Evolutionary conservation across 2,113 vertebrate species (phyloP).

Genomic region (Chamaetylas fuelleborni): DNA sequence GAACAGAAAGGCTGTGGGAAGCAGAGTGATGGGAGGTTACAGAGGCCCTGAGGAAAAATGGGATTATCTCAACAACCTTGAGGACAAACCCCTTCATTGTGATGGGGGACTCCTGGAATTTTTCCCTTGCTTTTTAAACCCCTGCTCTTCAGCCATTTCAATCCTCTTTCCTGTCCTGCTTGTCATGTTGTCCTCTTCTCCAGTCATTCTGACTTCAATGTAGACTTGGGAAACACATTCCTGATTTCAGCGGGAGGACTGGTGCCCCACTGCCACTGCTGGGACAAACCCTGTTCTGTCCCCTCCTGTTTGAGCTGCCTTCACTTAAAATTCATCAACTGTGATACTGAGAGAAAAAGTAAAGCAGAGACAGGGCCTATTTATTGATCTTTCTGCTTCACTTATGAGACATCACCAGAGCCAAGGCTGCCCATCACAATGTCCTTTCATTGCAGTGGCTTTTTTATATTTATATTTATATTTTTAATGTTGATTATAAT

Average conservation of each 20-base stretch:
- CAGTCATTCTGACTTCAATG: not conserved
- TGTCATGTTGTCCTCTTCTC: not conserved
- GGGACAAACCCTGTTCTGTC: not conserved
- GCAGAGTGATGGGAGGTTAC: not conserved
- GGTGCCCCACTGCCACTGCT: not conserved
- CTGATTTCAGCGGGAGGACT: not conserved
- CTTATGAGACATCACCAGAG: not conserved
- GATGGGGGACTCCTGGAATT: not conserved
- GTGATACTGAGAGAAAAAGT: not conserved
- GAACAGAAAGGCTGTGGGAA: not conserved
- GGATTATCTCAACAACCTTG: not conserved
- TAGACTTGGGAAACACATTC: not conserved
- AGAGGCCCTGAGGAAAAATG: rapidly evolving
- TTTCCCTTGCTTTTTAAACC: not conserved
- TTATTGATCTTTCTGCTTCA: not conserved
- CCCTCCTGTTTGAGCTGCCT: not conserved
- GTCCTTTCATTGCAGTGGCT: not conserved
- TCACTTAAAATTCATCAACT: not conserved
- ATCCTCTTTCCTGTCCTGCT: not conserved
- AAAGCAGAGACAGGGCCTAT: not conserved
- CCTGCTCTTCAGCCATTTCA: not conserved
- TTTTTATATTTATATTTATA: not conserved
- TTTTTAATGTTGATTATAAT: too few relatives aligned
- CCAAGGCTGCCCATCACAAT: not conserved
- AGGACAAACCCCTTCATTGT: not conserved